Evolutionary conservation across 2,888 invertebrate species (phyloP), one percentile per base, ranked within the genome.

Genomic region (Drosophila gaucha): DNA sequence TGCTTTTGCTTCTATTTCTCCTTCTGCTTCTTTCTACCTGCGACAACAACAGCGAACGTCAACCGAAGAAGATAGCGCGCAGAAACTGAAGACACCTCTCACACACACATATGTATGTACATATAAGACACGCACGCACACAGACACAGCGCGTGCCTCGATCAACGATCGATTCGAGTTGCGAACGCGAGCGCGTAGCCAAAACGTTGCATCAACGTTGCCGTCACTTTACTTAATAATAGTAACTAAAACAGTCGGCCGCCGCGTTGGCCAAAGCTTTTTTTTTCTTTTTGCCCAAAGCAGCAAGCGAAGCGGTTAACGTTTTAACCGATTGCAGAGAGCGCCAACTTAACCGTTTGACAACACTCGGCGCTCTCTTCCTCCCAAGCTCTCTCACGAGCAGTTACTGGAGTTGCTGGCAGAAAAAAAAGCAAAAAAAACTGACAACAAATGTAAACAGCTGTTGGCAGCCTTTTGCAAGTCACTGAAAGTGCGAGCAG

Each of bases 161-260:
- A 79, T 60, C 75, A 33, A 55, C 73, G 74, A 79, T 82, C 80
- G 70, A 49, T 39, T 55, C 47, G 46, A 70, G 56, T 63, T 70
- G 73, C 67, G 63, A 72, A 43, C 66, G 58, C 75, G 57, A 64
- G 60, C 76, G 79, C 77, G 72, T 49, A 67, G 65, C 64, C 44
- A 51, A 75, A 73, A 78, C 77, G 82, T 71, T 85, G 73, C 85
- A 73, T 66, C 71, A 69, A 68, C 80, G 74, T 79, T 62, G 74
- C 80, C 87, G 78, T 65, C 74, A 74, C 80, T 89, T 84, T 86
- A 75, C 76, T 88, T 89, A 90, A 89, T 90, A 89, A 84, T 86
- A 85, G 77, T 90, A 89, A 90, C 86, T 82, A 80, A 87, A 88
- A 49, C 44, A 44, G 20, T 3, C 22, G 24, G 58, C 59, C 41